Percentiles rank a stretch among this genome's conserved stretches.
phyloP scores from a whole-genome alignment of 2,888 invertebrate genomes.

The Corbicula japonica region DNA sequence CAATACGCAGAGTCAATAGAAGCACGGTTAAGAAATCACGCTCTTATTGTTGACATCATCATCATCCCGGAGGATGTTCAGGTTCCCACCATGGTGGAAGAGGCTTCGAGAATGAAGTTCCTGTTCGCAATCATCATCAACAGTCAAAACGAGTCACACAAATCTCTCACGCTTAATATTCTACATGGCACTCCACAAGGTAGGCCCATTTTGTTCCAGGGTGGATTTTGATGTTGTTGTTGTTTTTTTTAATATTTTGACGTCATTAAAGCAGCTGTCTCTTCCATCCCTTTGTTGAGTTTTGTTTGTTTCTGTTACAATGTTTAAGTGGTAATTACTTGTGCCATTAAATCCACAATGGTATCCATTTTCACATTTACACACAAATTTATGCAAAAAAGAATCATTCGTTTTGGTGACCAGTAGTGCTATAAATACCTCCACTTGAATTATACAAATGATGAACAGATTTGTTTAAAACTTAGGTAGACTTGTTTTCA shows the following conservation, averaged over 20 bases:
- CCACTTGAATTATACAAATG: too few species aligned
- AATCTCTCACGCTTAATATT: slow-evolving; percentile 95
- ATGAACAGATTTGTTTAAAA: too few species aligned
- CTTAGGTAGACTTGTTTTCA: too few species aligned
- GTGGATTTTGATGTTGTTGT: background rate
- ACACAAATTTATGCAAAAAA: too few species aligned
- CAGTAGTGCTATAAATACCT: too few species aligned
- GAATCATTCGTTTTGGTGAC: too few species aligned
- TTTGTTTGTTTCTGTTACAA: too few species aligned
- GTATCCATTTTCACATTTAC: too few species aligned
- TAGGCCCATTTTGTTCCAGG: slow-evolving; percentile 83
- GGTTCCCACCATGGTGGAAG: slow-evolving; percentile 92
- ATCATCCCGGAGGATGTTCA: slow-evolving; percentile 97
- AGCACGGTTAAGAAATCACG: slow-evolving; percentile 91
- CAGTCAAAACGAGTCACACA: slow-evolving; percentile 94
- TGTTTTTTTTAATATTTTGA: too few species aligned
- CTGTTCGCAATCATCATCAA: slow-evolving; percentile 95
- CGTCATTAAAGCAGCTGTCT: slow-evolving; percentile 23
- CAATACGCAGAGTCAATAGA: slow-evolving; percentile 96
- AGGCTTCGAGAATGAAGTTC: slow-evolving; percentile 95
- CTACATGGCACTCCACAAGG: slow-evolving; percentile 95
- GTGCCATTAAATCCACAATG: too few species aligned
- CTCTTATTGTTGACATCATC: slow-evolving; percentile 92
- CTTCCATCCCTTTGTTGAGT: too few species aligned
- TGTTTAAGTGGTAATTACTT: too few species aligned